phyloP scores from a whole-genome alignment of 2,888 invertebrate species.

The Vanessa cardui region DNA sequence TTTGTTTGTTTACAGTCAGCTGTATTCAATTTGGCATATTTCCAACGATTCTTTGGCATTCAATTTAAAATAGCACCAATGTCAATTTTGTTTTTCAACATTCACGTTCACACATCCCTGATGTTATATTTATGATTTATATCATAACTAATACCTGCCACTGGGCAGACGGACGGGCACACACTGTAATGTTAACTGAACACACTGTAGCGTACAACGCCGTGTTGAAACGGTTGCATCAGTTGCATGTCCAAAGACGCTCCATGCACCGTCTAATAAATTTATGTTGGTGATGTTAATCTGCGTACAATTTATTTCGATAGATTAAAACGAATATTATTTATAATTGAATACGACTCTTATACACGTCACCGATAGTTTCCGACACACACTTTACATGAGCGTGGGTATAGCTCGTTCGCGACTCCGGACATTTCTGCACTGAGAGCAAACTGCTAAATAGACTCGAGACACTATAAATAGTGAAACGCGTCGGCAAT shows the following conservation, averaged over 20 bases:
- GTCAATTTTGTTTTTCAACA: conserved; percentile 78
- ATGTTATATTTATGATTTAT: conserved; percentile 25
- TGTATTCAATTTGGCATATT: conserved; percentile 71
- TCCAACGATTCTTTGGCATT: conserved; percentile 71
- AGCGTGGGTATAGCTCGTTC: conserved; percentile 67
- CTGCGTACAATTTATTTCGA: conserved; percentile 41
- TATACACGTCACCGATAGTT: conserved; percentile 46
- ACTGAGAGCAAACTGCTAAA: conserved; percentile 78
- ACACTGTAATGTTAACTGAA: conserved; percentile 67
- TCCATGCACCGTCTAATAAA: conserved; percentile 67
- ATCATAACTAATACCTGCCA: conserved; percentile 38
- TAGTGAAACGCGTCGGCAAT: conserved; percentile 78
- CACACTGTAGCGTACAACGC: conserved; percentile 44
- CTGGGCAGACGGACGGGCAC: conserved; percentile 54
- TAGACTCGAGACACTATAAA: conserved; percentile 77
- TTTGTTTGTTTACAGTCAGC: conserved; percentile 81
- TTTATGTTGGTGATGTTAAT: conserved; percentile 61
- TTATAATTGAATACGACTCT: conserved; percentile 45
- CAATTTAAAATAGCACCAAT: conserved; percentile 77
- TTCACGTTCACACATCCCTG: conserved; percentile 45
- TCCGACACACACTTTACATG: conserved; percentile 58
- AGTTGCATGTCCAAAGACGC: conserved; percentile 37
- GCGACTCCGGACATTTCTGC: conserved; percentile 78
- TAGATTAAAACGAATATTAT: conserved; percentile 6
- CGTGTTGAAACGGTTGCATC: conserved; percentile 54